These are phyloP conservation scores for Aurelia aurita DNA, from an alignment of 30 jellyfish, hydroid and myxozoan genomes.

Conservation along the genomic window DNA sequence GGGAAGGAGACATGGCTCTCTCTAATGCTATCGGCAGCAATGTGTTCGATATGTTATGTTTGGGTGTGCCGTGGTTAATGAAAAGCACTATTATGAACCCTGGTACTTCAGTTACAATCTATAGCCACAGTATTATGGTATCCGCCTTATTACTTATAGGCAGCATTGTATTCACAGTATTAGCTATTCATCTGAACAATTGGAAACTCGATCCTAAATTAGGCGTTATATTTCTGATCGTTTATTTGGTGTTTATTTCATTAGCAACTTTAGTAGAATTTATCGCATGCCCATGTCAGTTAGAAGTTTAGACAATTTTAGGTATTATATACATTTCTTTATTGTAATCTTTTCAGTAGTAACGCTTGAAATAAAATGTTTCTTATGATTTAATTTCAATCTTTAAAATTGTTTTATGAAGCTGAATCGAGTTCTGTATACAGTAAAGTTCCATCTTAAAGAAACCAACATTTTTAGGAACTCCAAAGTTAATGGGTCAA, in stretches of 20 bases:
- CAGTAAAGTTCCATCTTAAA: no score
- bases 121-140: slow-evolving; percentile 87
- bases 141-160: slow-evolving; percentile 95
- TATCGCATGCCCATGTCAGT: slow-evolving; percentile 98
- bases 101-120: slow-evolving; percentile 81
- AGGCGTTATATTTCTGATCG: slow-evolving; percentile 89
- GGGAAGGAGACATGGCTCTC: slow-evolving; percentile 98
- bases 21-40: slow-evolving; percentile 99
- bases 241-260: slow-evolving; percentile 89
- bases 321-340: neutral
- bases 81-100: slow-evolving; percentile 93
- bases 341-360: no score
- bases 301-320: slow-evolving; percentile 51
- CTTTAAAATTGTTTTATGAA: no score
- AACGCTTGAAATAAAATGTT: no score
- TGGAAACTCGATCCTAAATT: slow-evolving; percentile 91
- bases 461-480: no score
- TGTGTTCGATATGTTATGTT: slow-evolving; percentile 97
- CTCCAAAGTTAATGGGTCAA: no score
- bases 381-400: no score
- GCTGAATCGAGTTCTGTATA: no score
- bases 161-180: slow-evolving; percentile 85
- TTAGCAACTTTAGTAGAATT: slow-evolving; percentile 93
- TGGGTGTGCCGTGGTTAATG: slow-evolving; percentile 99
- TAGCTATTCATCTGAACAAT: slow-evolving; percentile 90